Evolutionary conservation across 2,113 vertebrate genomes (phyloP), one percentile per base, ranked within the genome.

Genomic region (Camelus bactrianus): DNA sequence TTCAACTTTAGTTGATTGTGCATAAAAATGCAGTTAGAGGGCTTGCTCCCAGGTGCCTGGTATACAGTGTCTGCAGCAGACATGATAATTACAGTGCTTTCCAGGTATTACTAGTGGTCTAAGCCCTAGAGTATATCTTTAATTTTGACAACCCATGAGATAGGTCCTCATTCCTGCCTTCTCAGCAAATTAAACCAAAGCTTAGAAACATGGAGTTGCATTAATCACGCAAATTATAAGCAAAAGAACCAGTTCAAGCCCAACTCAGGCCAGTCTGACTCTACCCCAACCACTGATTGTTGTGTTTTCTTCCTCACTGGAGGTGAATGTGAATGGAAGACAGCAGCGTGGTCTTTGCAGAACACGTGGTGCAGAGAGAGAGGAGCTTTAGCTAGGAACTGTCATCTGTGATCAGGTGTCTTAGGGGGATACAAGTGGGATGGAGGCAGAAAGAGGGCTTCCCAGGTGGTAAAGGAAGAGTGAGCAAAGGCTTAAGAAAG

Each of bases 121-220:
- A 42, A 95, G 24, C 17, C 30, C 30, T 15, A 72, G 28, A 42
- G 26, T 8, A 16, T 64, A 32, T 20, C 50, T 72, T 88, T 24
- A n/a, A 94, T 65, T 83, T 79, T 84, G 35, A 72, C 16, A 62
- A 26, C 3, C 30, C 6, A 73, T 16, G 15, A 76, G 11, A 46
- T 32, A 82, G 58, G 22, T 72, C 48, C 8, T 96, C 13, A 54
- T 46, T 70, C 19, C 16, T 88, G 91, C 76, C n/a, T 82, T 95
- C 91, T 52, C 48, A 92, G 14, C 3, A 75, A 10, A 30, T 70
- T 58, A 89, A 85, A 54, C 8, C 7, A 62, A 93, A 28, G 32
- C 13, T 58, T 60, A 84, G 65, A 79, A 76, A 38, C 15, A 50
- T 13, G 11, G 20, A 15, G 6, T 76, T 75, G 22, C 8, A n/a